These are phyloP conservation scores for Micromys minutus DNA, from an alignment of 2,113 vertebrate genomes.

Conservation along the genomic window DNA sequence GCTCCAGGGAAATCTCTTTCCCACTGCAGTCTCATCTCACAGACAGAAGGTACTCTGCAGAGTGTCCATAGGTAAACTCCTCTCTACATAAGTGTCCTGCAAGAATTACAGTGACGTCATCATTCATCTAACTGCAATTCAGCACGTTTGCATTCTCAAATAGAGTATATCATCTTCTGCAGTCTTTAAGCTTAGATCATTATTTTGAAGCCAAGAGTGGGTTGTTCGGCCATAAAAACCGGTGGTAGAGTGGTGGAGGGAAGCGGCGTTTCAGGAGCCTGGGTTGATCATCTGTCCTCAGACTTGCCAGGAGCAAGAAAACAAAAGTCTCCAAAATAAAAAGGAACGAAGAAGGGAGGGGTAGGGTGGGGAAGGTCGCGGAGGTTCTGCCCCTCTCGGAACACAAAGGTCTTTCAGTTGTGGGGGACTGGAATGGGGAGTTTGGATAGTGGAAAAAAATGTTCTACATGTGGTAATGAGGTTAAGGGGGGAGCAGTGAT, in stretches of 20 bases:
- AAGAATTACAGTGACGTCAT: neutral
- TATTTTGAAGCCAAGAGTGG: conserved; percentile 54
- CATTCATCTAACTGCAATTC: neutral
- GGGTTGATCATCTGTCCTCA: conserved; percentile 69
- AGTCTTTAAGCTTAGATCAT: neutral
- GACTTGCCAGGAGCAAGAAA: conserved; percentile 45
- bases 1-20: conserved; percentile 24
- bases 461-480: conserved; percentile 92
- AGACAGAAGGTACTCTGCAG: neutral
- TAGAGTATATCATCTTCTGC: conserved; percentile 2
- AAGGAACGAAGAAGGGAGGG: neutral
- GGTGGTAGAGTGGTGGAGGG: conserved; percentile 52
- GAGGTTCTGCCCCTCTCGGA: conserved; percentile 68
- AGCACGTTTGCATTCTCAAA: neutral
- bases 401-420: conserved; percentile 82
- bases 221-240: conserved; percentile 62
- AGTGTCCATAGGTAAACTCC: neutral
- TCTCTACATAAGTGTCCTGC: neutral
- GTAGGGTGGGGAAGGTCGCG: conserved; percentile 35
- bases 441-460: conserved; percentile 87
- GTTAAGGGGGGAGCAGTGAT: conserved; percentile 90
- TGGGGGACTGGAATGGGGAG: conserved; percentile 67
- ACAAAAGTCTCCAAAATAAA: neutral
- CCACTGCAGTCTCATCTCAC: neutral
- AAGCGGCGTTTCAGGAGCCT: conserved; percentile 77